These are phyloP conservation scores for Aporophyla lueneburgensis DNA, from an alignment of 2,888 invertebrate genomes.

Conservation along the genomic window DNA sequence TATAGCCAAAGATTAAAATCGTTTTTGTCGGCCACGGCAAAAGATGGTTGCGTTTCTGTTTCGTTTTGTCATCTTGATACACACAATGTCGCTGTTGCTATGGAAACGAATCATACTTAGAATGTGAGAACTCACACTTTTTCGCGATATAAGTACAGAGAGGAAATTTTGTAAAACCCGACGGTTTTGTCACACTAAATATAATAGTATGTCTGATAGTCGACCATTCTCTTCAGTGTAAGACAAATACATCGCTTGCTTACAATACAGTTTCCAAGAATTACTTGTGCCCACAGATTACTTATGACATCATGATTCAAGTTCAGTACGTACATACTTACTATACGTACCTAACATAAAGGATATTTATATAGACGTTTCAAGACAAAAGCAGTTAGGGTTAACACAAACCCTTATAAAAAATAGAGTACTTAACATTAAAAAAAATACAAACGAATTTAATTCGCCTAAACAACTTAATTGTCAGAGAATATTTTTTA, in stretches of 20 bases:
- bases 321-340: background rate
- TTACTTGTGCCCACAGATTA: conserved; percentile 15
- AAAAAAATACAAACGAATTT: background rate
- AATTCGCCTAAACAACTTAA: background rate
- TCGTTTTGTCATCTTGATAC: background rate
- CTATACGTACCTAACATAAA: background rate
- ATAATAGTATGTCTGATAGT: background rate
- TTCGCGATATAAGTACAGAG: background rate
- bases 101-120: background rate
- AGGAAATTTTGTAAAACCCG: no score
- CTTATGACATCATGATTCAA: conserved; percentile 36
- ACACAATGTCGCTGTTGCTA: background rate
- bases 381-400: background rate
- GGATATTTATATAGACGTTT: conserved; percentile 11
- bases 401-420: background rate
- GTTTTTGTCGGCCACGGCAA: background rate
- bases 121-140: no score
- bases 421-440: no score
- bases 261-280: conserved; percentile 38
- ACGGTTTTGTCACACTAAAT: background rate
- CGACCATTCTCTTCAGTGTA: background rate
- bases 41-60: background rate
- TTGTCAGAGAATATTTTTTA: background rate
- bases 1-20: background rate
- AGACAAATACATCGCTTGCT: background rate